Base-by-base conservation (phyloP, 2,888 invertebrate species). In the Resseliella maxima region DNA sequence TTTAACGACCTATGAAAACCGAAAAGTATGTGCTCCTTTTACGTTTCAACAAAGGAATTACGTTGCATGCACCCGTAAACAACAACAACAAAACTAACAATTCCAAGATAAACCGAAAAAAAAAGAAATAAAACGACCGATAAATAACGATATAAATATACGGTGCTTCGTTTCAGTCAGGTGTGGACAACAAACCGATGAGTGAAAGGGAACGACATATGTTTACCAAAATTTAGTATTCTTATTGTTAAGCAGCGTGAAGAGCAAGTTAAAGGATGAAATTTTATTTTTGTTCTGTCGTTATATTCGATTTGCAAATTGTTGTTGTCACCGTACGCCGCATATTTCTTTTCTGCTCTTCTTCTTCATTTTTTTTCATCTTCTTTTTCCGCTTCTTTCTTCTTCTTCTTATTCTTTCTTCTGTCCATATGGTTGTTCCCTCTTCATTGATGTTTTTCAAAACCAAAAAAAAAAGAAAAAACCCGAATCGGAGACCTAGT, bases 1-100 rank as follows among this genome's bases (percentile, higher is more conserved):
- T n/a, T 72, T 72, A 31, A 72, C 15, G 27, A 72, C 72, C 59
- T 72, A 72, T 72, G 72, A 35, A 72, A 27, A 72, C 35, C 3
- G 12, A 35, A 72, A 72, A 72, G 18, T 31, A n/a, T 31, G 72
- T 31, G 72, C 72, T 72, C 72, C 31, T 72, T 72, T 72, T 72
- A 31, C 18, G 8, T 15, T 10, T 15, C 10, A 0, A 31, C 2
- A 72, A 35, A 31, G 31, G 2, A 12, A 31, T 1, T 15, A 35
- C 72, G 10, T 50, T 50, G 6, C 6, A 15, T 31, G 72, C n/a
- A 72, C 72, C 31, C 27, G 31, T 0, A 72, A 72, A 0, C 31
- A 72, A 31, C n/a, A 59, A 24, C n/a, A 10, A n/a, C n/a, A 6
- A 3, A n/a, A 59, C 59, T 3, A n/a, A 59, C 5, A 6, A 59